Conservation (phyloP, 2,888 invertebrate species). For the Noctuana brunneofusca region DNA sequence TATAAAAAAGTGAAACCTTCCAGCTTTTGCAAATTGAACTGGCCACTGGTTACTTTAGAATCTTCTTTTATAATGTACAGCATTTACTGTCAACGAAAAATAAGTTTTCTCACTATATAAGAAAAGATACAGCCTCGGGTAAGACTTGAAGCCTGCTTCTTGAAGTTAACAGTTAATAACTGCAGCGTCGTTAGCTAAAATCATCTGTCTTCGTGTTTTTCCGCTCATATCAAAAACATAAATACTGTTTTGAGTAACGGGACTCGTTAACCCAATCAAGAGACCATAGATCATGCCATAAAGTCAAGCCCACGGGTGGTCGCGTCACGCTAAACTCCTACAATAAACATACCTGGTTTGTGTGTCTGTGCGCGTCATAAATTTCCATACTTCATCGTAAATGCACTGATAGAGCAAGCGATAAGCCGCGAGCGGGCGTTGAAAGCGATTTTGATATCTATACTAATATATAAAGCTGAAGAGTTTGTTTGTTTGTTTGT, state of each 20-base stretch:
- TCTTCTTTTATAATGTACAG: too few species aligned
- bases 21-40: too few species aligned
- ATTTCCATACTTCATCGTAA: constrained; percentile 66
- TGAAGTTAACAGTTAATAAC: neutral
- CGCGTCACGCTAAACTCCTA: constrained; percentile 42
- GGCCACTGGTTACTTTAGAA: too few species aligned
- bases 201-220: neutral
- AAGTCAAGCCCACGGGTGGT: constrained; percentile 47
- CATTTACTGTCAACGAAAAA: too few species aligned
- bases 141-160: too few species aligned
- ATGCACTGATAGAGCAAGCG: constrained; percentile 40
- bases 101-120: too few species aligned
- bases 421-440: constrained; percentile 21
- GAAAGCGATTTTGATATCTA: neutral
- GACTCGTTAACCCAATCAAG: constrained; percentile 29
- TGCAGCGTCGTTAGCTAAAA: neutral
- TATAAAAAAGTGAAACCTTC: too few species aligned
- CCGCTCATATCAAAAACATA: neutral
- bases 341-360: constrained; percentile 55
- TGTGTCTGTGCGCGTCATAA: constrained; percentile 57
- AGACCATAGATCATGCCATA: constrained; percentile 39
- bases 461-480: too few species aligned
- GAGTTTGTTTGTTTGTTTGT: too few species aligned
- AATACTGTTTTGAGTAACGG: constrained; percentile 26
- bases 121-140: too few species aligned